Percentiles rank a stretch among this genome's conserved stretches.
Evolutionary conservation across 1,140 invertebrate genomes (phyloP).

Genomic region (Brachionus paranguensis): DNA sequence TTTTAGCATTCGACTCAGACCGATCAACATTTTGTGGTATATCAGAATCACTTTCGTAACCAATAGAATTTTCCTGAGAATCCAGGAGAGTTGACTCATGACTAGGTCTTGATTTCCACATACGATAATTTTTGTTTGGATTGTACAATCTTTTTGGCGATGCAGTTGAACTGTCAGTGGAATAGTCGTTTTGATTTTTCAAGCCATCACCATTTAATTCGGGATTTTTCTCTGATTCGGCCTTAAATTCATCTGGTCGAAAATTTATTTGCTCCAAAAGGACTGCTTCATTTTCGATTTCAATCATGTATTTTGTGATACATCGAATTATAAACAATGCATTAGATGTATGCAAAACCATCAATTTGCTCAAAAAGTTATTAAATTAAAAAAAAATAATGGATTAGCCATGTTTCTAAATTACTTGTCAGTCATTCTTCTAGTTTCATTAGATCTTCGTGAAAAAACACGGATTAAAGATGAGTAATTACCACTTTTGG

Average conservation of each 20-base stretch:
- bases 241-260: not conserved
- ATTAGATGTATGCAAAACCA: constrained; percentile 90
- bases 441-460: constrained; percentile 68
- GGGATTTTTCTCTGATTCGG: not conserved
- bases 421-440: constrained; percentile 78
- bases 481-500: constrained; percentile 75
- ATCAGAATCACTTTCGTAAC: not conserved
- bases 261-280: constrained; percentile 33
- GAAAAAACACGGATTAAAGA: constrained; percentile 77
- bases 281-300: constrained; percentile 9
- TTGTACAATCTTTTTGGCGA: not conserved
- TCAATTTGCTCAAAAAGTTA: constrained; percentile 68
- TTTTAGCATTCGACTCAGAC: not conserved
- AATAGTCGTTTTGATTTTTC: not conserved
- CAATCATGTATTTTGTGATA: constrained; percentile 42
- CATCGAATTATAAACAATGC: constrained; percentile 77
- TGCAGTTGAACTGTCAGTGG: not conserved
- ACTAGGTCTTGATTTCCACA: not conserved
- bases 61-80: constrained; percentile 16
- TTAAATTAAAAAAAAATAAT: not conserved
- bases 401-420: constrained; percentile 43
- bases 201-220: not conserved
- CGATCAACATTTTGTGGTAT: not conserved
- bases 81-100: not conserved
- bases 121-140: not conserved